These are phyloP conservation scores for Amphiura filiformis DNA, from an alignment of 35 echinoderm and acorn worm species.

Conservation along the genomic window DNA sequence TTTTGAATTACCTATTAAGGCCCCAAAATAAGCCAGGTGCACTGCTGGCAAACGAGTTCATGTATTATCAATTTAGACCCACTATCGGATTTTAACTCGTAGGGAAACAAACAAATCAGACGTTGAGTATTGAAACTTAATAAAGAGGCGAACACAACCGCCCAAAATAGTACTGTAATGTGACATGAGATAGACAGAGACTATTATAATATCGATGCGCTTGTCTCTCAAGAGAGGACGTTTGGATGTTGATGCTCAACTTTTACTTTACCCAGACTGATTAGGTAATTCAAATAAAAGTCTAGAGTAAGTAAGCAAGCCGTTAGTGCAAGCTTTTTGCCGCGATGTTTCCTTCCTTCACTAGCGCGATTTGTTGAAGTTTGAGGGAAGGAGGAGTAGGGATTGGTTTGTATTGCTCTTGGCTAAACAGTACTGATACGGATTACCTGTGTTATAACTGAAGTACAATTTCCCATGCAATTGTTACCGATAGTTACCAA, in stretches of 20 bases:
- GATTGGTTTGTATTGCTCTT: no score
- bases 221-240: not conserved
- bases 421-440: no score
- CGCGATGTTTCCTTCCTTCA: no score
- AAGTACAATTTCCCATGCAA: no score
- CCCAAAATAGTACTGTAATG: not conserved
- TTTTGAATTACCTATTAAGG: not conserved
- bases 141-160: not conserved
- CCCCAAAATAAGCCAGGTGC: not conserved
- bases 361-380: no score
- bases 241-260: not conserved
- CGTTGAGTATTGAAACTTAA: not conserved
- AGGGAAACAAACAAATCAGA: conserved; percentile 3
- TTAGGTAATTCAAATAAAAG: no score
- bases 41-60: not conserved
- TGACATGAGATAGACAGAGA: not conserved
- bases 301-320: no score
- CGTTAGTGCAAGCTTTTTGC: no score
- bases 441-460: no score
- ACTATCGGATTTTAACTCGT: not conserved
- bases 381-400: no score
- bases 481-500: no score
- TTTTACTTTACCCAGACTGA: not conserved
- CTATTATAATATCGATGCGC: not conserved
- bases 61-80: not conserved